Base-by-base conservation (phyloP, 2,113 vertebrate species). In the Datnioides undecimradiatus region DNA sequence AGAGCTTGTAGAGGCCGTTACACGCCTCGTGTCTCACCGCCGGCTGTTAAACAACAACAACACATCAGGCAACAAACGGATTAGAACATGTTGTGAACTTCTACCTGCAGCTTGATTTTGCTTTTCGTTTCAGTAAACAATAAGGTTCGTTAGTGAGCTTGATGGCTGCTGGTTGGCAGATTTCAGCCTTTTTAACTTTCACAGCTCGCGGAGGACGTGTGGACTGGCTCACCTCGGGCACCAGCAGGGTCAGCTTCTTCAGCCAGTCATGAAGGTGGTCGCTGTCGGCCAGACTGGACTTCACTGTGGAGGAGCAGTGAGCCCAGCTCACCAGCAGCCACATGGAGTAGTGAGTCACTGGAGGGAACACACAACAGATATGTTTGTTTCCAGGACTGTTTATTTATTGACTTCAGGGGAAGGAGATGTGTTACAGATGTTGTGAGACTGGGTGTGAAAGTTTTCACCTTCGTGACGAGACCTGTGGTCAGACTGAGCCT, bases 331-430 rank as follows among this genome's bases (percentile, higher is more conserved):
- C 98, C 93, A 99, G 87, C 34, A 99, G 95, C 98, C 98, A 99
- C 98, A 99, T 99, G 80, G 98, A 99, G 92, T 99, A 99, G 94
- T 99, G 98, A 29, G 98, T 99, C 92, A 99, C 98, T 99, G 89
- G 3, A 5, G 27, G 5, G 0, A 71, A 34, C 38, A 54, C 29
- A 43, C 1, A 21, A 14, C 16, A 12, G 29, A 23, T 12, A 0
- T 5, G 21, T 13, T 3, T 5, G 13, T 1, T 48, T 13, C 29
- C 10, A 23, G 7, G 29, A 13, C 19, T 17, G 0, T 66, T 33
- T 33, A 17, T 23, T 66, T 10, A 16, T 23, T 29, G 25, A 29
- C 6, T 27, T 54, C 51, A 8, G 25, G 17, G 51, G 23, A 2
- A 29, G 4, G 19, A 34, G 16, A 23, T 49, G 29, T 33, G 9